A percentile compares a stretch with the other conserved stretches of the same genome.
Evolutionary conservation across 2,888 invertebrate species (phyloP).

Genomic region (Melinaea menophilus): DNA sequence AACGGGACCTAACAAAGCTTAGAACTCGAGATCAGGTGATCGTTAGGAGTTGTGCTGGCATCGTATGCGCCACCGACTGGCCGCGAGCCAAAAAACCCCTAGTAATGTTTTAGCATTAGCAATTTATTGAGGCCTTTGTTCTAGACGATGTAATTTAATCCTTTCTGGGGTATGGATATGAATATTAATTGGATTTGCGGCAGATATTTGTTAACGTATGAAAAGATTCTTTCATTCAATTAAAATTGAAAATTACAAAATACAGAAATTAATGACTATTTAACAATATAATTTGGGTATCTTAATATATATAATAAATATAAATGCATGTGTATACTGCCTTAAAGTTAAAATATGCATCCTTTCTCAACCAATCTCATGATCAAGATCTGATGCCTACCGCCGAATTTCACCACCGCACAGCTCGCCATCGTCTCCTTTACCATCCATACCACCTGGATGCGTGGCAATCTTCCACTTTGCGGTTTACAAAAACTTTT

Average conservation of each 20-base stretch:
- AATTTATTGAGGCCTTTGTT: conserved; percentile 40
- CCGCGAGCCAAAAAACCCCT: conserved; percentile 32
- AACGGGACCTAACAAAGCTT: conserved; percentile 29
- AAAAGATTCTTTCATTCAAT: conserved; percentile 1
- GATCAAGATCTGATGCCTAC: too few species aligned
- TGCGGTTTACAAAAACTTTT: too few species aligned
- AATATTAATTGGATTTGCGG: neutral
- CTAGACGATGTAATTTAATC: conserved; percentile 37
- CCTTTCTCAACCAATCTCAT: too few species aligned
- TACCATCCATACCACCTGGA: too few species aligned
- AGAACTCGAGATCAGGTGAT: conserved; percentile 32
- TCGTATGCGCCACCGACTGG: conserved; percentile 34
- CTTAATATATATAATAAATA: too few species aligned
- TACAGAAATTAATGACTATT: too few species aligned
- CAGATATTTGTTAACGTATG: neutral
- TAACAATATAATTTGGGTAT: too few species aligned
- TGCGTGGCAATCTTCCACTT: too few species aligned
- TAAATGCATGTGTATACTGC: too few species aligned
- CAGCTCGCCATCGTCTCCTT: too few species aligned
- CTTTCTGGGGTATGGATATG: conserved; percentile 25
- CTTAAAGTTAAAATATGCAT: too few species aligned
- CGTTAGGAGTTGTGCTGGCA: conserved; percentile 36
- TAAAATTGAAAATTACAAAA: neutral
- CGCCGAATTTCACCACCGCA: too few species aligned
- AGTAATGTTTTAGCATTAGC: conserved; percentile 30